These are phyloP conservation scores for Rhagonycha lutea DNA, from an alignment of 2,888 invertebrate genomes.

Conservation along the genomic window DNA sequence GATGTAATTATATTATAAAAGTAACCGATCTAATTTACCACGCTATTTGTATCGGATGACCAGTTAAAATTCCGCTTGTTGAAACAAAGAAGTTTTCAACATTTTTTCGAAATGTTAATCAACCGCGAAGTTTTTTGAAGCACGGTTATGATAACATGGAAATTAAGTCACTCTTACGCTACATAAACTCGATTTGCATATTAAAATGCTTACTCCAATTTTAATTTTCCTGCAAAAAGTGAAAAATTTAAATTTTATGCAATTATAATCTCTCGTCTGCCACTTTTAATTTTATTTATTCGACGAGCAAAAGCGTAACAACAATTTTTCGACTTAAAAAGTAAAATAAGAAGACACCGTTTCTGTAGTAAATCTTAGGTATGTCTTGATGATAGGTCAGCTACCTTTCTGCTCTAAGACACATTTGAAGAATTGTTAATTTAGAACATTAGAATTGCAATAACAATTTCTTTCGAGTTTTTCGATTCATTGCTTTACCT, in stretches of 20 bases:
- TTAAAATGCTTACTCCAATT: background rate
- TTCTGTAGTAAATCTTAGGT: background rate
- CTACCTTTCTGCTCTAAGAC: slow-evolving; percentile 26
- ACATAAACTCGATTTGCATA: background rate
- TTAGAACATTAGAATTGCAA: background rate
- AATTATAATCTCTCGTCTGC: background rate
- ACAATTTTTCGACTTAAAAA: background rate
- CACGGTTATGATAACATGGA: background rate
- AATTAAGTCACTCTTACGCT: background rate
- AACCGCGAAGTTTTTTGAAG: background rate
- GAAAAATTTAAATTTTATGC: background rate
- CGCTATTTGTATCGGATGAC: background rate
- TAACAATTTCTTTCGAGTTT: background rate
- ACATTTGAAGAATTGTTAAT: slow-evolving; percentile 5
- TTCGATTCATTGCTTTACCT: background rate
- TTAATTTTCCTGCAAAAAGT: background rate
- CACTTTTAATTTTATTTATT: background rate
- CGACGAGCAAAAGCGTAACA: background rate
- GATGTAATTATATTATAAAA: background rate
- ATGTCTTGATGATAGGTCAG: slow-evolving; percentile 19
- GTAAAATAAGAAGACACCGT: background rate
- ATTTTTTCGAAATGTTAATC: background rate
- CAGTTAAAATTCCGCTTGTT: background rate
- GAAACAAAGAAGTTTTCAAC: background rate
- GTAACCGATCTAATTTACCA: background rate